These are phyloP conservation scores for Anoplius nigerrimus DNA, from an alignment of 2,888 invertebrate genomes.

Conservation along the genomic window DNA sequence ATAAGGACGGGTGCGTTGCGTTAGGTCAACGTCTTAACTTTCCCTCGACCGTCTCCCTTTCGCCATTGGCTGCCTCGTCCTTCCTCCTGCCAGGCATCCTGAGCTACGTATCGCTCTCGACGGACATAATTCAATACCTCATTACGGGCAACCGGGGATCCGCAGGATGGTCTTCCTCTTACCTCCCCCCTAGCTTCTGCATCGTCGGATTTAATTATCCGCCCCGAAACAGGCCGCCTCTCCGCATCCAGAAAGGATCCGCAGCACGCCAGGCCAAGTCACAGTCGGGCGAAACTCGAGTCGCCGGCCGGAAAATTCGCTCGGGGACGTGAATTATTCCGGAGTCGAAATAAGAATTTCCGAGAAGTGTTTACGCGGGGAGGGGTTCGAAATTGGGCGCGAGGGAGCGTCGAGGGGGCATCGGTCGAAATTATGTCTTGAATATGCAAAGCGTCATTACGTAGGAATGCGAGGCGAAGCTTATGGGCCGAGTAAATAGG, in stretches of 20 bases:
- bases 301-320: too few relatives aligned
- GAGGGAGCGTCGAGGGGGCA: not conserved
- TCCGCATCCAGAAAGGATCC: too few relatives aligned
- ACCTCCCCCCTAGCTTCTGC: not conserved
- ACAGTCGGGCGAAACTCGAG: too few relatives aligned
- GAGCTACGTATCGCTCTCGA: conserved; percentile 1
- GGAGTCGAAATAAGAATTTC: too few relatives aligned
- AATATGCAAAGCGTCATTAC: too few relatives aligned
- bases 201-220: conserved; percentile 28
- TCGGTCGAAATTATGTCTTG: too few relatives aligned
- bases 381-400: not conserved
- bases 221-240: conserved; percentile 4
- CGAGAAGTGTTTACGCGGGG: too few relatives aligned
- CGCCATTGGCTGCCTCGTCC: not conserved
- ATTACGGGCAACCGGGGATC: conserved; percentile 15
- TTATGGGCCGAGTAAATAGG: too few relatives aligned
- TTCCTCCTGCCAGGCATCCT: not conserved
- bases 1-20: conserved; percentile 35
- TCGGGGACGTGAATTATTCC: too few relatives aligned
- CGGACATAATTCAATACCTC: conserved; percentile 28
- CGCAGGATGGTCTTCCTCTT: not conserved
- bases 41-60: conserved; percentile 10
- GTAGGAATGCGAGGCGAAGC: too few relatives aligned
- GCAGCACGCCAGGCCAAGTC: too few relatives aligned
- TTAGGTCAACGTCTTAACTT: conserved; percentile 29